phyloP scores from a whole-genome alignment of 2,113 vertebrate species.

The Setophaga petechia region DNA sequence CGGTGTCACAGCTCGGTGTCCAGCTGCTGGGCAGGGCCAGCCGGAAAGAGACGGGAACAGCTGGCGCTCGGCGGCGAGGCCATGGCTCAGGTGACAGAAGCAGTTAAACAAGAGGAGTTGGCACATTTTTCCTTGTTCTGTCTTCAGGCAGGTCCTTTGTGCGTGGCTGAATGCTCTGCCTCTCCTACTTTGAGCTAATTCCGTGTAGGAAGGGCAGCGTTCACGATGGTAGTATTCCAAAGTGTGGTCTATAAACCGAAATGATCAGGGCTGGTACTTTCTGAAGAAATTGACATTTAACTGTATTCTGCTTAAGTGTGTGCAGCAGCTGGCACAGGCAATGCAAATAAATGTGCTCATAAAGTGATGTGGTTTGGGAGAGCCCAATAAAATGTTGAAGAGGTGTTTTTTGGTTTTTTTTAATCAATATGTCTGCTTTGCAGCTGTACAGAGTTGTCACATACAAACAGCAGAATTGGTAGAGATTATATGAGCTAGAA shows the following conservation, averaged over 20 bases:
- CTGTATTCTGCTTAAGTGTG: not conserved
- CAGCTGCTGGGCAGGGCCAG: not conserved
- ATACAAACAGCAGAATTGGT: not conserved
- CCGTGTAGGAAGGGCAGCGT: not conserved
- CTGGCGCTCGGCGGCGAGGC: not conserved
- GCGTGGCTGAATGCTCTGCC: not conserved
- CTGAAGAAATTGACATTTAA: not conserved
- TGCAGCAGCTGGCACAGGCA: conserved; percentile 9
- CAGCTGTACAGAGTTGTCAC: not conserved
- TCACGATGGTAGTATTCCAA: not conserved
- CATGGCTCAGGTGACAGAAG: not conserved
- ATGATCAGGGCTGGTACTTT: not conserved
- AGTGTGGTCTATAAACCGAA: not conserved
- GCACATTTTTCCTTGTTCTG: not conserved
- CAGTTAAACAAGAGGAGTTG: not conserved
- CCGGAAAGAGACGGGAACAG: not conserved
- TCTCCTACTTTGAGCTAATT: not conserved
- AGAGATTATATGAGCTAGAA: not conserved
- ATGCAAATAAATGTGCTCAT: not conserved
- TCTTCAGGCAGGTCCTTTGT: not conserved
- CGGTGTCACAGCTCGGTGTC: not conserved
- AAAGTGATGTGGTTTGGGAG: not conserved
- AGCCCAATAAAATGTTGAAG: not conserved
- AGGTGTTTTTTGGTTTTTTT: not conserved
- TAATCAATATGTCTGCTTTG: not conserved